Evolutionary conservation across 2,113 vertebrate genomes (phyloP).

Genomic region (Rhadina sibilatrix): DNA sequence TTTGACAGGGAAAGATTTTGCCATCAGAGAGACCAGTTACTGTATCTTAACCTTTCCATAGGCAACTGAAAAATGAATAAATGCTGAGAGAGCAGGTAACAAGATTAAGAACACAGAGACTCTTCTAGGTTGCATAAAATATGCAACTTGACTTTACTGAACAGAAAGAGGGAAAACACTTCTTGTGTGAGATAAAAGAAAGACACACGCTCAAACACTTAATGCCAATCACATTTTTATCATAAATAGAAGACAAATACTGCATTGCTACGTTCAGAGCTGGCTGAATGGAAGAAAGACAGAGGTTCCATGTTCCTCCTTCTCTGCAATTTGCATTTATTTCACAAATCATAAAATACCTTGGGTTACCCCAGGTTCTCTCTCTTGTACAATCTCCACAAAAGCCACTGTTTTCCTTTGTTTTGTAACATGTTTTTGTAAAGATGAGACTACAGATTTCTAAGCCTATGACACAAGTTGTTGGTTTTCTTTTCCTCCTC

Average conservation of each 20-base stretch:
- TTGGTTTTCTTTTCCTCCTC: neutral
- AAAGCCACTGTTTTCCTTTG: neutral
- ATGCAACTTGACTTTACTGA: neutral
- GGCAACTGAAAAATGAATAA: conserved; percentile 34
- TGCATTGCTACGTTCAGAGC: neutral
- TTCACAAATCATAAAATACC: neutral
- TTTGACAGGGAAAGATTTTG: conserved; percentile 22
- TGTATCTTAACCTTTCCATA: conserved; percentile 3
- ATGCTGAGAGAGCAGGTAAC: conserved; percentile 33
- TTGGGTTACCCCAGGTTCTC: neutral
- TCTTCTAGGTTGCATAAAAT: neutral
- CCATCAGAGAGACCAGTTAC: neutral
- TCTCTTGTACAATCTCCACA: neutral
- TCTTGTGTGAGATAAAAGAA: conserved; percentile 4
- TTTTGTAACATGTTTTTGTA: neutral
- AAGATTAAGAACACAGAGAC: conserved; percentile 12
- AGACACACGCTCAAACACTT: neutral
- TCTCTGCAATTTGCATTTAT: conserved; percentile 35
- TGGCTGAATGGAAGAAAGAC: neutral
- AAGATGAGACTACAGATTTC: neutral
- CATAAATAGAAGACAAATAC: conserved; percentile 16
- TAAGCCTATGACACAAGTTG: neutral
- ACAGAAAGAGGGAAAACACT: conserved; percentile 10
- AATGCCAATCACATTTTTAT: neutral
- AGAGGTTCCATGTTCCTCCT: neutral